Evolutionary conservation across 2,797 vertebrate genomes (phyloP).

Genomic region (Eremophila alpestris): DNA sequence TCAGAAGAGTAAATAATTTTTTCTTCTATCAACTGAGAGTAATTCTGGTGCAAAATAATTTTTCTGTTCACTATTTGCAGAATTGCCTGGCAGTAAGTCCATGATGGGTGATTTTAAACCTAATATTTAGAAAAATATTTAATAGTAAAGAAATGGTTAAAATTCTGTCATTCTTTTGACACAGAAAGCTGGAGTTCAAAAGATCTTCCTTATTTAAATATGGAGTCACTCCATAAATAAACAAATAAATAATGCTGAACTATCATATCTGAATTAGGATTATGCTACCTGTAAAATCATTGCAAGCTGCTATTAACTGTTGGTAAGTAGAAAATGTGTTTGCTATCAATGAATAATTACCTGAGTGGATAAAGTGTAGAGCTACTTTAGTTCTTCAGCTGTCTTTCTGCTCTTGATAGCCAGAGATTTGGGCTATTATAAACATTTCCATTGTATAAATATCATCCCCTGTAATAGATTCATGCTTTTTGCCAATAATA

Average conservation of each 20-base stretch:
- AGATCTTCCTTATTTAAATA: not conserved
- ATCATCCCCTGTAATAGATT: not conserved
- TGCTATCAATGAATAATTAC: not conserved
- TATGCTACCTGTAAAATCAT: not conserved
- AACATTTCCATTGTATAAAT: not conserved
- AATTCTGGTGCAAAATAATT: not conserved
- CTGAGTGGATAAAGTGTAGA: not conserved
- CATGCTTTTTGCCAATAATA: not conserved
- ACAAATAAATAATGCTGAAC: not conserved
- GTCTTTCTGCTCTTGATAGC: not conserved
- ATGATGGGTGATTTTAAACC: not conserved
- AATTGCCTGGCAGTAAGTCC: not conserved
- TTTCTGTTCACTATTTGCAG: not conserved
- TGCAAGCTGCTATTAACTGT: not conserved
- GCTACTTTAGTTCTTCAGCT: not conserved
- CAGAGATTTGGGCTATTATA: not conserved
- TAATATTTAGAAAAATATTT: not conserved
- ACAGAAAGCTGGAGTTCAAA: not conserved
- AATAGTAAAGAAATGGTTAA: not conserved
- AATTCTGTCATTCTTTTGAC: not conserved
- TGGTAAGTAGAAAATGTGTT: not conserved
- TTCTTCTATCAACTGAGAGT: not conserved
- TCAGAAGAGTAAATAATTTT: not conserved
- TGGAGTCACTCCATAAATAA: conserved; percentile 14
- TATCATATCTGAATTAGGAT: not conserved